Evolutionary conservation across 1,140 invertebrate genomes (phyloP).

Genomic region (Cotesia typhae): DNA sequence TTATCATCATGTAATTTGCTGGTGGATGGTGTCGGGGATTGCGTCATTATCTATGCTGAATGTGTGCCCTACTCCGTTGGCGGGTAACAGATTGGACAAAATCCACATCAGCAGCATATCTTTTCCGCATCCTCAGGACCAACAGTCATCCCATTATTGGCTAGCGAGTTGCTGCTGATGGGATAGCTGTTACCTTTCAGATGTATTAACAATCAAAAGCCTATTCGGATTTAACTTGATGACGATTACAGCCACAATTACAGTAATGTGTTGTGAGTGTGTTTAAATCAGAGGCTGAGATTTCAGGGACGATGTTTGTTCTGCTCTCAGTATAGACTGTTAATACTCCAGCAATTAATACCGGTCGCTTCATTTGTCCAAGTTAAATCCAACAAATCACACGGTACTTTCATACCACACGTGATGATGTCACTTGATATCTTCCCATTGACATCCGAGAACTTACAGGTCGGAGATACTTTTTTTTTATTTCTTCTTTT

Average conservation of each 20-base stretch:
- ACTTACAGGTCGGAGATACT: too few species aligned
- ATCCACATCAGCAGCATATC: constrained; percentile 27
- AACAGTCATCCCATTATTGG: constrained; percentile 16
- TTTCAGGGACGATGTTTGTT: too few species aligned
- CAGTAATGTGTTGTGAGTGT: too few species aligned
- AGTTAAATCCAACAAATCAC: background rate
- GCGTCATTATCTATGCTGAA: constrained; percentile 56
- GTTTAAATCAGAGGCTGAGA: too few species aligned
- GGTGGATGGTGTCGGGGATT: constrained; percentile 54
- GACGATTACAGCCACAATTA: too few species aligned
- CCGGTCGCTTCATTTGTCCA: constrained; percentile 10
- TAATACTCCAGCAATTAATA: constrained; percentile 2
- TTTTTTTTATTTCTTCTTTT: too few species aligned
- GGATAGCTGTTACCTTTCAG: background rate
- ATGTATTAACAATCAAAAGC: background rate
- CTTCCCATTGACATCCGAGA: too few species aligned
- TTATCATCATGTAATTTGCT: constrained; percentile 53
- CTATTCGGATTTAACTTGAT: too few species aligned
- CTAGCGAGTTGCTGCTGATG: background rate
- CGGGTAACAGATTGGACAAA: background rate
- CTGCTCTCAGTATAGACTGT: too few species aligned
- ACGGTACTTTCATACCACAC: background rate
- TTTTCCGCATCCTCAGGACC: background rate
- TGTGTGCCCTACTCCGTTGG: constrained; percentile 28
- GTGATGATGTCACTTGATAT: too few species aligned